Evolutionary conservation across 1,140 invertebrate species (phyloP), one percentile per base, ranked within the genome.

Genomic region (Pseudachorutes palmiensis): DNA sequence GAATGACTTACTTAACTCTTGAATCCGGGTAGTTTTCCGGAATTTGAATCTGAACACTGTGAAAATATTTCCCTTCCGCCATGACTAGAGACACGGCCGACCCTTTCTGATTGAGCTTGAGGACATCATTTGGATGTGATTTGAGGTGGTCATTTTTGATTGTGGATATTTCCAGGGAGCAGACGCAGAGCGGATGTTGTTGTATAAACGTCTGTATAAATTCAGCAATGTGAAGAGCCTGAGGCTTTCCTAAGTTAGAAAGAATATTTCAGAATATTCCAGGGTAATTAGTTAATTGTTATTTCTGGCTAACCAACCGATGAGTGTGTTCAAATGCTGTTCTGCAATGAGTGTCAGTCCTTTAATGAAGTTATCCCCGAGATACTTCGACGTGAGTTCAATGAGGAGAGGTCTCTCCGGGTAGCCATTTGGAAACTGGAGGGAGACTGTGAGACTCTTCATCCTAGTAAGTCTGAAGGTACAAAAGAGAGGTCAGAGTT

Each of bases 371-470:
- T 84, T 87, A 2, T 83, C 79, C 1, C 85, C 83, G 3, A 89
- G 76, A 41, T 83, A 83, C 77, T 87, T 88, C 71, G 86, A 88
- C 74, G 88, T 89, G 0, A 90, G 76, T 78, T 90, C 87, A n/a
- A 88, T 77, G 16, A 89, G 75, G 1, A 89, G 72, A 0, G 81
- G 76, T 26, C 70, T 68, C 19, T 74, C 49, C 1, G 86, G 85
- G 76, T 89, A 89, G 36, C 82, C 77, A 9, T 78, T 70, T 2
- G 86, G 82, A 76, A 89, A 89, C 73, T 87, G 84, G 26, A 88
- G 79, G 71, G 85, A 86, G 51, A 82, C 80, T 16, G 83, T 80
- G 48, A 90, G 75, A 62, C 83, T 80, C n/a, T n/a, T n/a, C n/a
- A n/a, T n/a, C n/a, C n/a, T n/a, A n/a, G n/a, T n/a, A n/a, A n/a